Percentiles rank a stretch among this genome's conserved stretches.
phyloP scores from a whole-genome alignment of 2,797 vertebrate species.

The Xiphophorus birchmanni region DNA sequence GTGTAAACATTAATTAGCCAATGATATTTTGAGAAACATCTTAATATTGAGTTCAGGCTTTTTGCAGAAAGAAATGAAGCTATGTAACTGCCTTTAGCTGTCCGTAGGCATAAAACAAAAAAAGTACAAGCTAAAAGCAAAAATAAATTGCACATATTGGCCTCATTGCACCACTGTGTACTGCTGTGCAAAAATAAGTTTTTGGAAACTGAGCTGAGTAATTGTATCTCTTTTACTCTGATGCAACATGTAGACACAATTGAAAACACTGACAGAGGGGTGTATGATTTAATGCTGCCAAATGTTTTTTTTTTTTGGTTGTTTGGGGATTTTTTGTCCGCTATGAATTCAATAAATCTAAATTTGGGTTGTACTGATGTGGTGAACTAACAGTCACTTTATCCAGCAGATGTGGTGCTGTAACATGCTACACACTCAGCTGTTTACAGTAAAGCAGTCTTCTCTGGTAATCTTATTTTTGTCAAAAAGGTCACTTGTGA shows the following conservation, averaged over 20 bases:
- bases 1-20: background rate
- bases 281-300: constrained; percentile 6
- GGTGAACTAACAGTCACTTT: background rate
- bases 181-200: background rate
- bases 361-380: background rate
- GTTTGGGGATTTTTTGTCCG: background rate
- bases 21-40: background rate
- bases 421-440: background rate
- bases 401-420: background rate
- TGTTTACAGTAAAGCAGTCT: background rate
- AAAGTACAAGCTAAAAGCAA: background rate
- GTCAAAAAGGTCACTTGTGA: background rate
- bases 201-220: background rate
- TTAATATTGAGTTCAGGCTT: background rate
- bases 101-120: background rate
- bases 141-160: background rate
- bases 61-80: background rate
- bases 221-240: background rate
- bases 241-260: constrained; percentile 5
- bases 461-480: background rate
- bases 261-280: background rate
- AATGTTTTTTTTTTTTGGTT: background rate
- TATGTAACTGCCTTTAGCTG: background rate
- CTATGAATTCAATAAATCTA: background rate
- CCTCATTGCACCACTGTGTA: background rate